Conservation (phyloP, 2,888 invertebrate species). For the Melieria omissa region DNA sequence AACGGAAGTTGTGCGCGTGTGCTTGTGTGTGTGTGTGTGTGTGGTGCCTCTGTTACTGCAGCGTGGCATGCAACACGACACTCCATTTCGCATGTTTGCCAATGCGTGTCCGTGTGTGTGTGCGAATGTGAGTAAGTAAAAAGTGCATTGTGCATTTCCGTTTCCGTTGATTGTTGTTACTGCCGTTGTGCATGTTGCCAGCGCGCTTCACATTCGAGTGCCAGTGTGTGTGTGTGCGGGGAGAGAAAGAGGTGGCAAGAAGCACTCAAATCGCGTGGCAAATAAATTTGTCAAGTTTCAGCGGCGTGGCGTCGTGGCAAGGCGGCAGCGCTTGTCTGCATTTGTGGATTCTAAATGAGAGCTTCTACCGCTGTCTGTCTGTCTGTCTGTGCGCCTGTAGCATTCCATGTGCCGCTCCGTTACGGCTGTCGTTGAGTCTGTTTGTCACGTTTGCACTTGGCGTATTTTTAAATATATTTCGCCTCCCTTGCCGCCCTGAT, state of each 20-base stretch:
- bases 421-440: constrained; percentile 19
- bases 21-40: neutral
- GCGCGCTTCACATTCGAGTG: constrained; percentile 7
- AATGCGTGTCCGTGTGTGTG: constrained; percentile 1
- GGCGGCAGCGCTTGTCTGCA: neutral
- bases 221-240: neutral
- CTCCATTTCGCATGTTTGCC: constrained; percentile 3
- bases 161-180: neutral
- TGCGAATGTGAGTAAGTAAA: neutral
- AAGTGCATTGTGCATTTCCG: neutral
- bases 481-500: constrained; percentile 1
- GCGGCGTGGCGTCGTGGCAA: constrained; percentile 35
- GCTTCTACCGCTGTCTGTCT: neutral
- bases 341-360: too few relatives aligned
- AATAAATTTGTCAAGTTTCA: constrained; percentile 58
- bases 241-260: neutral
- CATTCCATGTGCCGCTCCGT: neutral
- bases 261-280: constrained; percentile 53
- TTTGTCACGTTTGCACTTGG: constrained; percentile 57
- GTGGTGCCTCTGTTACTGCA: neutral
- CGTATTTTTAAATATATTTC: constrained; percentile 35
- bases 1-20: neutral
- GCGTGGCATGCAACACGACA: constrained; percentile 12
- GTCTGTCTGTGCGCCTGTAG: neutral
- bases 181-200: neutral